These are phyloP conservation scores for Priocnemis perturbator DNA, from an alignment of 2,888 invertebrate genomes.

Conservation along the genomic window DNA sequence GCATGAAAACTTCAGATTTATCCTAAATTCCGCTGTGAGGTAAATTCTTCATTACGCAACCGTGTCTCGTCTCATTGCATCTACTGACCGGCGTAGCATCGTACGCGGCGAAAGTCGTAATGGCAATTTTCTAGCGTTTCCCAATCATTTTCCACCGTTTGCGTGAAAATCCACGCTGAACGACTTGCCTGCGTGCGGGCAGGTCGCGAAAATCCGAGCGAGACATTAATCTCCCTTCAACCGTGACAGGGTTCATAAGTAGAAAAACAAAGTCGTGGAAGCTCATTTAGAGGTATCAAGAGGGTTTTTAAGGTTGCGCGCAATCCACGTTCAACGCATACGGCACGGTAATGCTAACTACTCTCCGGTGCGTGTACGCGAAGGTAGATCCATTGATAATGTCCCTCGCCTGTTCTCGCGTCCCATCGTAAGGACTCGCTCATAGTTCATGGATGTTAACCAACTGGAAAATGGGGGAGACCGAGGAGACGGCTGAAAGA, in stretches of 20 bases:
- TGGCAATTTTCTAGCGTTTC: too few species aligned
- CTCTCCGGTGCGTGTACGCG: conserved; percentile 32
- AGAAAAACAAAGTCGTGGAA: conserved; percentile 38
- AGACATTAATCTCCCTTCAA: not conserved
- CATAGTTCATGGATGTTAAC: conserved; percentile 60
- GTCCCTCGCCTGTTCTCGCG: conserved; percentile 57
- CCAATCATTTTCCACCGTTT: too few species aligned
- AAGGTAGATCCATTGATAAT: conserved; percentile 62
- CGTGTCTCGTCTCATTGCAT: too few species aligned
- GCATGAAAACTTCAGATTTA: too few species aligned
- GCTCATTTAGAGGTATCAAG: conserved; percentile 19
- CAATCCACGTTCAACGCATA: conserved; percentile 40
- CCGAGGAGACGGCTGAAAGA: conserved; percentile 36
- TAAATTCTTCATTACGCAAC: too few species aligned
- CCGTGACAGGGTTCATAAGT: conserved; percentile 27
- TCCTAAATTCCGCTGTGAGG: too few species aligned
- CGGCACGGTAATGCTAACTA: conserved; percentile 30
- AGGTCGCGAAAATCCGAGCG: not conserved
- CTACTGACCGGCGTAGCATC: too few species aligned
- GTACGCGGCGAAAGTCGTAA: too few species aligned
- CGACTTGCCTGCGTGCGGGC: not conserved
- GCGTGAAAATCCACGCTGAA: too few species aligned
- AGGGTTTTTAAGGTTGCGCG: conserved; percentile 11
- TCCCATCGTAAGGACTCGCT: conserved; percentile 49
- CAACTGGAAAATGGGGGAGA: conserved; percentile 58